Percentiles rank a stretch among this genome's conserved stretches.
Conservation (phyloP, 2,113 vertebrate species). For the Seriola rivoliana region DNA sequence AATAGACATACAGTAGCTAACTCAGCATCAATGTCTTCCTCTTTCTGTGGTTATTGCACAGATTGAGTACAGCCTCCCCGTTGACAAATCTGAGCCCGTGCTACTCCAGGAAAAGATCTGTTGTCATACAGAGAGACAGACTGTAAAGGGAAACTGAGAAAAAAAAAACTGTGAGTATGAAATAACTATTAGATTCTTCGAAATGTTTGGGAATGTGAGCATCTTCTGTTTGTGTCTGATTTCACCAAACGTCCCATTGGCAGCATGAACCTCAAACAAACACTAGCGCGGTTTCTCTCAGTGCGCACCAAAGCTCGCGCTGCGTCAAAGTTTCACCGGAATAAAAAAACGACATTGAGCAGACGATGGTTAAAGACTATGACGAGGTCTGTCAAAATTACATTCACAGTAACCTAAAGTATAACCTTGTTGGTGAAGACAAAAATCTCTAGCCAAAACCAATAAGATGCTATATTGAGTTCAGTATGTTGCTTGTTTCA, state of each 20-base stretch:
- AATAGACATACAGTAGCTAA: slow-evolving; percentile 46
- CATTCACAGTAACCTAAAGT: not conserved
- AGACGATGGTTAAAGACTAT: not conserved
- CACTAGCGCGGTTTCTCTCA: not conserved
- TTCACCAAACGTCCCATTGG: slow-evolving; percentile 1
- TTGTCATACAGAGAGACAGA: not conserved
- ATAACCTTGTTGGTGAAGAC: not conserved
- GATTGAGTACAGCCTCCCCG: slow-evolving; percentile 4
- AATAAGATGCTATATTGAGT: slow-evolving; percentile 20
- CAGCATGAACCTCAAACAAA: not conserved
- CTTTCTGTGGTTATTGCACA: slow-evolving; percentile 8
- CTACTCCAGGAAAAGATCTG: slow-evolving; percentile 11
- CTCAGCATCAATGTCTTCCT: slow-evolving; percentile 24
- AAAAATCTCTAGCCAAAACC: not conserved
- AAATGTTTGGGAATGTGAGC: not conserved
- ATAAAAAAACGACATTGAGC: not conserved
- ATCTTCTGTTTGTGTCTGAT: not conserved
- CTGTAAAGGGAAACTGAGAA: not conserved
- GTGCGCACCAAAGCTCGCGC: not conserved
- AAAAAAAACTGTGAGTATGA: not conserved
- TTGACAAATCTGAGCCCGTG: slow-evolving; percentile 15
- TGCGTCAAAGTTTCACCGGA: not conserved
- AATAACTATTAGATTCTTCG: not conserved
- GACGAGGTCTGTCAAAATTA: not conserved
- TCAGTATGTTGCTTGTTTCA: slow-evolving; percentile 25